Evolutionary conservation across 2,113 vertebrate species (phyloP).

Genomic region (Epinephelus moara): DNA sequence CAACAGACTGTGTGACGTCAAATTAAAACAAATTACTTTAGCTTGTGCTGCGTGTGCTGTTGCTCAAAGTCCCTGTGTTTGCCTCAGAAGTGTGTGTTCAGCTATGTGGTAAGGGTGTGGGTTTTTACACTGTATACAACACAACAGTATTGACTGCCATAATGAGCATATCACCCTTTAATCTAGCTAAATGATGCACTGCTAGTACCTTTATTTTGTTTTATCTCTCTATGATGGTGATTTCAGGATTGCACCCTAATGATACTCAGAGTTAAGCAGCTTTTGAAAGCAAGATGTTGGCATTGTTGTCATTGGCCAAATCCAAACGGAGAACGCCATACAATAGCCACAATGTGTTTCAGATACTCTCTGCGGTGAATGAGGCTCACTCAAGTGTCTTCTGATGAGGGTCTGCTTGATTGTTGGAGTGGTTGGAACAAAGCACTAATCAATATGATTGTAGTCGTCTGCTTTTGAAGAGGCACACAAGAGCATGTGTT

Average conservation of each 20-base stretch:
- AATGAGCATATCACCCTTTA: conserved; percentile 28
- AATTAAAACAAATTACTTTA: conserved; percentile 12
- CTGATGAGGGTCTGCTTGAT: conserved; percentile 75
- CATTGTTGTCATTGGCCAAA: conserved; percentile 59
- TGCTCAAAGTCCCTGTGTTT: conserved; percentile 27
- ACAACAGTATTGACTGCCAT: conserved; percentile 8
- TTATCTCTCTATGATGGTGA: conserved; percentile 35
- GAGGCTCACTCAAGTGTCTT: conserved; percentile 61
- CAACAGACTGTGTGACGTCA: neutral
- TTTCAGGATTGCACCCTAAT: conserved; percentile 59
- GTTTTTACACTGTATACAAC: neutral
- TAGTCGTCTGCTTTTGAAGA: conserved; percentile 74
- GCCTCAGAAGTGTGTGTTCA: neutral
- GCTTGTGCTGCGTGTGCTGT: neutral
- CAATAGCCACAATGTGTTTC: conserved; percentile 58
- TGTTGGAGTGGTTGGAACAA: conserved; percentile 78
- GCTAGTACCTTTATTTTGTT: conserved; percentile 41
- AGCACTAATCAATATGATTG: conserved; percentile 80
- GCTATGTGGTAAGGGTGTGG: conserved; percentile 3
- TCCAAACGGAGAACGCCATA: conserved; percentile 46
- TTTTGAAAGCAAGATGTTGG: conserved; percentile 65
- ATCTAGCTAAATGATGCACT: conserved; percentile 31
- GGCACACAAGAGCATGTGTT: conserved; percentile 67
- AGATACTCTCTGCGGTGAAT: conserved; percentile 52
- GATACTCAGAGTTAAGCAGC: conserved; percentile 56